These are phyloP conservation scores for Isurus oxyrinchus DNA, from an alignment of 2,113 vertebrate species.

Conservation along the genomic window DNA sequence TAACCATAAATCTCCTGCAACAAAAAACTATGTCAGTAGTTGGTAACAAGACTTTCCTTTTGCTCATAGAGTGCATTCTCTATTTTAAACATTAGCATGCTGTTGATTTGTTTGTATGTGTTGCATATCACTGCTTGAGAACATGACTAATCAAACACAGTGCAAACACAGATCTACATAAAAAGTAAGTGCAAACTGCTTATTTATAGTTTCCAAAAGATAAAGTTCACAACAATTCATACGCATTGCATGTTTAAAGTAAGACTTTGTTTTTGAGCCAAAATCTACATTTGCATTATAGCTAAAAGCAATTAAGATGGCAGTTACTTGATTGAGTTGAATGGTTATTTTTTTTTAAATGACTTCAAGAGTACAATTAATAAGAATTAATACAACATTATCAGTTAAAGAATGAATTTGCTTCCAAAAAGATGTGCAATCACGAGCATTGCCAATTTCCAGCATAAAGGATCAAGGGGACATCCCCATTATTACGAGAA, in stretches of 20 bases:
- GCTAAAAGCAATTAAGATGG: neutral
- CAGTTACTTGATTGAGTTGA: neutral
- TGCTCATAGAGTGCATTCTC: neutral
- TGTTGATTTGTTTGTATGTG: neutral
- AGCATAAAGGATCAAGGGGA: neutral
- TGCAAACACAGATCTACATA: neutral
- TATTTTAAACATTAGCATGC: neutral
- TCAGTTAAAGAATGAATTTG: neutral
- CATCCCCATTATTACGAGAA: too few relatives aligned
- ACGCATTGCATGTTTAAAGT: neutral
- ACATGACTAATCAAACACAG: neutral
- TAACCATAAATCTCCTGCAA: constrained; percentile 83
- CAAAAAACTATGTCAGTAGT: neutral
- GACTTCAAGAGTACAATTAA: neutral
- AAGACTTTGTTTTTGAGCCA: neutral
- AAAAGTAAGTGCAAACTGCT: neutral
- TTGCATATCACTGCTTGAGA: neutral
- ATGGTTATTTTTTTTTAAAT: neutral
- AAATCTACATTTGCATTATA: neutral
- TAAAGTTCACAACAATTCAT: neutral
- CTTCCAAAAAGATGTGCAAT: neutral
- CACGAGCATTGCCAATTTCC: neutral
- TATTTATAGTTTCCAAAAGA: neutral
- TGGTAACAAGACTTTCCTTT: neutral
- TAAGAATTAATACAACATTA: neutral